phyloP scores from a whole-genome alignment of 1,140 invertebrate species.

The Drosophila triauraria region DNA sequence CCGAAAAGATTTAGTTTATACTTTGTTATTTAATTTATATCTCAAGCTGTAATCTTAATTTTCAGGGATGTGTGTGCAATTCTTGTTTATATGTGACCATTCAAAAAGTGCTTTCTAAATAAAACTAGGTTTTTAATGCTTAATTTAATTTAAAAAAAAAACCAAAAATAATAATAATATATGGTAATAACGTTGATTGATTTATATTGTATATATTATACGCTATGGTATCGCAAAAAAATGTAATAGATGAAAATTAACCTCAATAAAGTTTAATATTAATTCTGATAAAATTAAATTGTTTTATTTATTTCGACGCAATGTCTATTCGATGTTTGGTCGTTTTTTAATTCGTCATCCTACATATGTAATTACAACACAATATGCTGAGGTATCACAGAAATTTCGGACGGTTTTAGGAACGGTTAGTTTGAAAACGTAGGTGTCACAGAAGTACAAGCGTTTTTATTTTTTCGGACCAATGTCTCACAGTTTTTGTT shows the following conservation, averaged over 20 bases:
- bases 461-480: no score
- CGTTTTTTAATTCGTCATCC: no score
- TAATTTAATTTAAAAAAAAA: conserved; percentile 25
- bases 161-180: conserved; percentile 19
- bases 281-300: conserved; percentile 23
- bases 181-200: conserved; percentile 30
- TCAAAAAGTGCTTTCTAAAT: conserved; percentile 46
- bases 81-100: conserved; percentile 3
- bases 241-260: conserved; percentile 51
- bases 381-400: no score
- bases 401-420: no score
- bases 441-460: no score
- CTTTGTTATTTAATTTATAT: conserved; percentile 46
- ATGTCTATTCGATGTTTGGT: no score
- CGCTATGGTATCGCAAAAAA: conserved; percentile 40
- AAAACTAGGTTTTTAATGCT: conserved; percentile 42
- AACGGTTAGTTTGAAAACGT: no score
- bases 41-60: conserved; percentile 19
- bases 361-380: no score
- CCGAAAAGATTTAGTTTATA: conserved; percentile 5
- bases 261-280: conserved; percentile 57
- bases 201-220: conserved; percentile 55
- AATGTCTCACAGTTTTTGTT: no score
- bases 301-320: no score
- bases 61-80: conserved; percentile 5